Percentiles rank a stretch among this genome's conserved stretches.
phyloP scores from a whole-genome alignment of 2,888 invertebrate genomes.

The Koerneria pararmatus region DNA sequence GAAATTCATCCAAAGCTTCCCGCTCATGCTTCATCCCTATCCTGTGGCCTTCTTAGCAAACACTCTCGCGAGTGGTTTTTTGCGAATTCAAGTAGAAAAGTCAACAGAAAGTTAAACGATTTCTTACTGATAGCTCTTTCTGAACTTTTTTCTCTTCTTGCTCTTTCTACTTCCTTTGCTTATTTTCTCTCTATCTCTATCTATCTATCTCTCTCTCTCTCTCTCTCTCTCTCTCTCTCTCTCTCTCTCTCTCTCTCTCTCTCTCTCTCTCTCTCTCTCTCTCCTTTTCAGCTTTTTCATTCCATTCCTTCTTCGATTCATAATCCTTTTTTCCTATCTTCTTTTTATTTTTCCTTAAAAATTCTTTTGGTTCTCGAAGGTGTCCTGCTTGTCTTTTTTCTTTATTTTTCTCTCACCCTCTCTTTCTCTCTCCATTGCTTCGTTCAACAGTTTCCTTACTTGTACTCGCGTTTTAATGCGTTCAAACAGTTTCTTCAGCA shows the following conservation, averaged over 20 bases:
- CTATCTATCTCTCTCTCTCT: background rate
- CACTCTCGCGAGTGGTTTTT: too few relatives aligned
- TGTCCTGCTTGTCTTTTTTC: background rate
- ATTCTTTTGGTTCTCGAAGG: too few relatives aligned
- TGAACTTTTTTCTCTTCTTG: background rate
- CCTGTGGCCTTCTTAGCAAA: too few relatives aligned
- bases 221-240: slow-evolving; percentile 23
- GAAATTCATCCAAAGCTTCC: too few relatives aligned
- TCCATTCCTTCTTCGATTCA: background rate
- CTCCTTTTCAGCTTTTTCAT: background rate
- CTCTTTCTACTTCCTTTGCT: slow-evolving; percentile 1
- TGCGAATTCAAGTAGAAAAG: background rate
- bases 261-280: slow-evolving; percentile 11
- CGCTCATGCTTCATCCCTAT: too few relatives aligned
- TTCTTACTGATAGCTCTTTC: background rate
- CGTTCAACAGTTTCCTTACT: background rate
- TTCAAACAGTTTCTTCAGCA: too few relatives aligned
- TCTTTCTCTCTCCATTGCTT: background rate
- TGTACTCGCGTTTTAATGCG: too few relatives aligned
- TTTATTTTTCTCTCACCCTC: slow-evolving; percentile 7
- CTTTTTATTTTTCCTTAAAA: too few relatives aligned
- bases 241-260: slow-evolving; percentile 11
- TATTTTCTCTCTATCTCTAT: background rate
- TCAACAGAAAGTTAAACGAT: background rate
- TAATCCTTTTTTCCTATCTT: background rate